A percentile compares a stretch with the other conserved stretches of the same genome.
These are phyloP conservation scores for Cygnus buccinator DNA, from an alignment of 2,113 vertebrate genomes.

Conservation along the genomic window DNA sequence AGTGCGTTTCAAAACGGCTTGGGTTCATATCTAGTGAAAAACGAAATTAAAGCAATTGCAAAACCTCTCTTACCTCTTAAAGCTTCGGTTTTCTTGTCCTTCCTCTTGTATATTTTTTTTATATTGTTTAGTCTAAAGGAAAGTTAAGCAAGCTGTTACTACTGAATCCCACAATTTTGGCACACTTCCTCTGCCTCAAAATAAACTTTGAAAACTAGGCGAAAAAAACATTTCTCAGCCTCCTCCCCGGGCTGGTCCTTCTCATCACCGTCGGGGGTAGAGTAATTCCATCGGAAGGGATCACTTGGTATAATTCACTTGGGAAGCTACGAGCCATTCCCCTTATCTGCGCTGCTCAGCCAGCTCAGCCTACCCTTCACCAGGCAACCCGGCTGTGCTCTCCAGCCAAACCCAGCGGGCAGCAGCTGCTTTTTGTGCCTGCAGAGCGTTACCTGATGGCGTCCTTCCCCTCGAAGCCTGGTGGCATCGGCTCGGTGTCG, in stretches of 20 bases:
- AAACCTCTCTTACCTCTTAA: slow-evolving; percentile 79
- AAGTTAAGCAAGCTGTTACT: not conserved
- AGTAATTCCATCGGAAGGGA: not conserved
- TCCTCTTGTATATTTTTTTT: slow-evolving; percentile 83
- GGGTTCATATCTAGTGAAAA: not conserved
- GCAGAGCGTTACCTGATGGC: slow-evolving; percentile 83
- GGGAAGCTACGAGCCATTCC: not conserved
- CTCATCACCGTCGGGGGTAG: not conserved
- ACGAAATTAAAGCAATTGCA: not conserved
- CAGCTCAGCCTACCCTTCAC: not conserved
- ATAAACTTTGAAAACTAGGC: not conserved
- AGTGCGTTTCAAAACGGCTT: not conserved
- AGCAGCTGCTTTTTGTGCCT: not conserved
- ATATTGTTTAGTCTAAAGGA: slow-evolving; percentile 84
- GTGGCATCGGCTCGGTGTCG: slow-evolving; percentile 79
- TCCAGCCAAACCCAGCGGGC: not conserved
- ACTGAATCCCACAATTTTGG: not conserved
- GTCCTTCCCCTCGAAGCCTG: slow-evolving; percentile 88
- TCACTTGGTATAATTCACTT: accelerated
- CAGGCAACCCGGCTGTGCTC: too few relatives aligned
- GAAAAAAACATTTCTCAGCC: not conserved
- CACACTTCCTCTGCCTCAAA: not conserved
- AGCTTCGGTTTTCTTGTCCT: slow-evolving; percentile 80
- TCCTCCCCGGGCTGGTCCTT: not conserved
- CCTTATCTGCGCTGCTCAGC: accelerated